These are phyloP conservation scores for Poeciliopsis turrubarensis DNA, from an alignment of 2,113 vertebrate genomes.

Conservation along the genomic window DNA sequence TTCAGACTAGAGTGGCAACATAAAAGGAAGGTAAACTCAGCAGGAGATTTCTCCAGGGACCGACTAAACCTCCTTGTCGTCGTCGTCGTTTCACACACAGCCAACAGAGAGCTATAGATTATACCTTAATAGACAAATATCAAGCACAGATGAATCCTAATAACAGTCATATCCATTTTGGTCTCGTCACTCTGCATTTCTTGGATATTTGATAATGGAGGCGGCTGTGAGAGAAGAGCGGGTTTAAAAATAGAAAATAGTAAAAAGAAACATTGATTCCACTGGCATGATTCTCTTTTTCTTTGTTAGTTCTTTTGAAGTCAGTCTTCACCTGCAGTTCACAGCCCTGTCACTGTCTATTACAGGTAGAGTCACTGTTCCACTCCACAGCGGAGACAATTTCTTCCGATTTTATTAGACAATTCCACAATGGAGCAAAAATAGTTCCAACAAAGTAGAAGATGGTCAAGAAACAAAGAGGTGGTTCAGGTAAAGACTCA, in stretches of 20 bases:
- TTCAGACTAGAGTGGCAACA: constrained; percentile 66
- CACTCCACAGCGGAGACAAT: constrained; percentile 28
- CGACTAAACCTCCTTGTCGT: constrained; percentile 65
- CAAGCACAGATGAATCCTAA: constrained; percentile 64
- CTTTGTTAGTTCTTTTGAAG: constrained; percentile 50
- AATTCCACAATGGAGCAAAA: constrained; percentile 40
- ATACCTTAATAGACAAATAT: constrained; percentile 75
- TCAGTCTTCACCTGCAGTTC: constrained; percentile 54
- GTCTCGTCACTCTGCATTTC: constrained; percentile 45
- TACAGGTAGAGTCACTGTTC: constrained; percentile 36
- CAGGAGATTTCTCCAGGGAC: constrained; percentile 72
- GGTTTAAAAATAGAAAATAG: constrained; percentile 72
- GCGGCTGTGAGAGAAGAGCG: constrained; percentile 39
- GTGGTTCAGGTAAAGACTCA: too few relatives aligned
- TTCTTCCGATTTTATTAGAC: constrained; percentile 39
- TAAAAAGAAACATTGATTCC: constrained; percentile 47
- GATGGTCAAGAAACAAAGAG: not conserved
- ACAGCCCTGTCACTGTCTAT: constrained; percentile 62
- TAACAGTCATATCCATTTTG: constrained; percentile 66
- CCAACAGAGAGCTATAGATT: constrained; percentile 69
- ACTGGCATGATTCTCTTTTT: constrained; percentile 61
- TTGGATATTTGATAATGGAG: constrained; percentile 45
- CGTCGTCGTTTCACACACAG: constrained; percentile 63
- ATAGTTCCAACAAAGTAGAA: constrained; percentile 25
- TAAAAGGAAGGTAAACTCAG: constrained; percentile 68